phyloP scores from a whole-genome alignment of 2,888 invertebrate genomes.

The Listrodromus nycthemerus region DNA sequence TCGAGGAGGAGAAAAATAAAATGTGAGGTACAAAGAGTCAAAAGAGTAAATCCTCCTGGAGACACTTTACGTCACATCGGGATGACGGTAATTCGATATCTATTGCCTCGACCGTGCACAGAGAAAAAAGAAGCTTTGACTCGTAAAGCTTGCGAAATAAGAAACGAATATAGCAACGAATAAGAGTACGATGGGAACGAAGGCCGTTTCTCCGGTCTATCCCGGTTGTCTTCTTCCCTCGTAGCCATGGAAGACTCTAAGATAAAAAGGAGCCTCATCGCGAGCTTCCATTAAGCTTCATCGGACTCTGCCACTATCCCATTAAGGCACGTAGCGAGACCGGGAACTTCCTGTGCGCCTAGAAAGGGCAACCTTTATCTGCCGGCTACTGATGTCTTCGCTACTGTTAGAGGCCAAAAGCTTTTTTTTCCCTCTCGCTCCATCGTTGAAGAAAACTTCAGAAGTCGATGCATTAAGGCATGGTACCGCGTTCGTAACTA shows the following conservation, averaged over 20 bases:
- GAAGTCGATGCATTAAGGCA: constrained; percentile 20
- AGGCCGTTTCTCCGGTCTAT: constrained; percentile 54
- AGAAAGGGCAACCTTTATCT: constrained; percentile 47
- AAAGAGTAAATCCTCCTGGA: constrained; percentile 48
- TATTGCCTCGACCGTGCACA: constrained; percentile 57
- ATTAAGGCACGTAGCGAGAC: constrained; percentile 62
- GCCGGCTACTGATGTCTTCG: constrained; percentile 44
- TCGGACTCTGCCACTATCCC: constrained; percentile 69
- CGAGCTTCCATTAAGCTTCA: constrained; percentile 72
- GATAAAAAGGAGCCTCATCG: constrained; percentile 65
- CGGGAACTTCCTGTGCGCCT: constrained; percentile 50
- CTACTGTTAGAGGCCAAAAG: constrained; percentile 40
- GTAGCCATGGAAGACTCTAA: constrained; percentile 28
- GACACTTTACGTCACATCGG: constrained; percentile 64
- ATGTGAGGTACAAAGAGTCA: constrained; percentile 20
- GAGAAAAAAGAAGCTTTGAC: constrained; percentile 52
- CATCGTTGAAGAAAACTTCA: constrained; percentile 16
- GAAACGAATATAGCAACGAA: constrained; percentile 29
- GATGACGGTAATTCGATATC: constrained; percentile 69
- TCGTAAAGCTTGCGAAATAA: constrained; percentile 47
- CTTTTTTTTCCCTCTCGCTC: constrained; percentile 12
- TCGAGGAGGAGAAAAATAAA: constrained; percentile 2
- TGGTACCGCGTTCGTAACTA: neutral
- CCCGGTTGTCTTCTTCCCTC: constrained; percentile 43
- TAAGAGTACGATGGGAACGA: constrained; percentile 17